Base-by-base conservation (phyloP, 2,888 invertebrate species). In the Mythimna albipuncta region DNA sequence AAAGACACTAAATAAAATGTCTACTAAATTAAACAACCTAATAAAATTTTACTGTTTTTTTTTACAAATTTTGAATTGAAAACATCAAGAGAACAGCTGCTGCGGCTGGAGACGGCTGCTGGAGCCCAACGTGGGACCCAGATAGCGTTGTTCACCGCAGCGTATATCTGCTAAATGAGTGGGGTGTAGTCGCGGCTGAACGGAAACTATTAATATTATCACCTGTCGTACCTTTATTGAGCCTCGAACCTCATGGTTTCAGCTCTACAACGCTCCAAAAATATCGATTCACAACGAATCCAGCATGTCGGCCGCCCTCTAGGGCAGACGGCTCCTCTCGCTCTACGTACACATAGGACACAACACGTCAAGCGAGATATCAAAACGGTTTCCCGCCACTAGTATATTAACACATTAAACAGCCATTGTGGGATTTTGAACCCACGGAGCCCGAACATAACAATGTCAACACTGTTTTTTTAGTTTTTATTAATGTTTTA, bases 301-400 rank as follows among this genome's bases (percentile, higher is more conserved):
- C 95, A 95, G 95, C 96, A 96, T 96, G 95, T 95, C 95, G 95
- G 94, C 93, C 94, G 94, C 94, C 95, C 95, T 94, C 93, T 93
- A 92, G 94, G 94, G 94, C 95, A 94, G 94, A 94, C 95, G 91
- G 95, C 92, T 94, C 92, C 93, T 93, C 95, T 92, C 94, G 90
- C 93, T 95, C 94, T 95, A 94, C 89, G 92, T 93, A 95, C 95
- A 96, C 95, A 95, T 95, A 96, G 93, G 91, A 95, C 95, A 95
- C 95, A 93, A 94, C 96, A 96, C 95, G 96, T 95, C 96, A 95
- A 93, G 93, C 93, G 93, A 94, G 95, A 94, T 95, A 95, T 95
- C 93, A 94, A 93, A 95, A 95, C 94, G 92, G 94, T 96, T 96
- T 96, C 96, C 96, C 96, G 96, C 96, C 96, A 96, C 96, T 95